A percentile compares a stretch with the other conserved stretches of the same genome.
Conservation (phyloP, 2,797 vertebrate genomes). For the Scolopax rusticola region DNA sequence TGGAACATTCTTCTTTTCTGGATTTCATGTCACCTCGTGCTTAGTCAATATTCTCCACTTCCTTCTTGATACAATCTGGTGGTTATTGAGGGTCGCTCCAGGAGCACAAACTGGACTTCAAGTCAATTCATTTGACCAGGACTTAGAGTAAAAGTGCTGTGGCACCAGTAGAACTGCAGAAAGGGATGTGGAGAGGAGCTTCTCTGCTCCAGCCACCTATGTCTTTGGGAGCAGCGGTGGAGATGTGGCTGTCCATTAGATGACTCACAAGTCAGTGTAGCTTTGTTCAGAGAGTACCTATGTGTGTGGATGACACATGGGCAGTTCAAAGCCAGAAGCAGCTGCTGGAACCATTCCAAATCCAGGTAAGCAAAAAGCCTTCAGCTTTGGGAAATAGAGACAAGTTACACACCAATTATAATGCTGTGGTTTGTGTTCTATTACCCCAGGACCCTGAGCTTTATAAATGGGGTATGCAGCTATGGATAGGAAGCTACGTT, state of each 20-base stretch:
- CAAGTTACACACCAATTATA: not conserved
- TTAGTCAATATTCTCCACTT: not conserved
- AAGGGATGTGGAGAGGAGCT: not conserved
- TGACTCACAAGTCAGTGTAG: not conserved
- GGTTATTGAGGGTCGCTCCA: not conserved
- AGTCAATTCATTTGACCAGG: not conserved
- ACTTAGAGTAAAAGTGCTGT: not conserved
- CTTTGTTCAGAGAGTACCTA: not conserved
- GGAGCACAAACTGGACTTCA: not conserved
- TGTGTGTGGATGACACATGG: not conserved
- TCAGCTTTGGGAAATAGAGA: not conserved
- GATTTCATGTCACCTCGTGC: not conserved
- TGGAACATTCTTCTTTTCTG: not conserved
- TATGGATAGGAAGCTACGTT: not conserved
- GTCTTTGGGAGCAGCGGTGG: not conserved
- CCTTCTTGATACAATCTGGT: not conserved
- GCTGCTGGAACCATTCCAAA: not conserved
- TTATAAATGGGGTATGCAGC: not conserved
- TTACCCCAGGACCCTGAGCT: rapidly evolving
- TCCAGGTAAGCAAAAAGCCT: not conserved
- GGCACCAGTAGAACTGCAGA: not conserved
- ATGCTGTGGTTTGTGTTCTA: not conserved
- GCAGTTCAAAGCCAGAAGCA: not conserved
- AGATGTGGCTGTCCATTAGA: not conserved
- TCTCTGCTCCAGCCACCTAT: not conserved